These are phyloP conservation scores for Bombyx mandarina DNA, from an alignment of 1,140 invertebrate genomes.

Conservation along the genomic window DNA sequence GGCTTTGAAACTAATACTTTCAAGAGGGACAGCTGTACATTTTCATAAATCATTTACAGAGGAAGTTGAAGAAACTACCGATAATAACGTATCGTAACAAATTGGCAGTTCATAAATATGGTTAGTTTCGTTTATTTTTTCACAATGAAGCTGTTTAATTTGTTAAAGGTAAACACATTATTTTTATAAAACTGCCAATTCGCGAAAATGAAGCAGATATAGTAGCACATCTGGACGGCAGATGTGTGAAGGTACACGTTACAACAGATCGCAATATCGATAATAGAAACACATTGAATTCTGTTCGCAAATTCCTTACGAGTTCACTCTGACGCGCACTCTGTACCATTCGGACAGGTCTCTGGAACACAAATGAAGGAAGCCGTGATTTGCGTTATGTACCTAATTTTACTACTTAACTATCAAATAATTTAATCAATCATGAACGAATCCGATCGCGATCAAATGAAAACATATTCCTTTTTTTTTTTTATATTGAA, in stretches of 20 bases:
- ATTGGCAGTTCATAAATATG: conserved; percentile 48
- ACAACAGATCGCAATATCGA: conserved; percentile 59
- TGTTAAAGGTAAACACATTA: conserved; percentile 9
- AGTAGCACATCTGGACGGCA: conserved; percentile 63
- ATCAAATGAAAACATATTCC: no score
- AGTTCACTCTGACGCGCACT: conserved; percentile 82
- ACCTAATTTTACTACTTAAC: conserved; percentile 12
- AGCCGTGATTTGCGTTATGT: conserved; percentile 55
- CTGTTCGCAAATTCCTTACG: conserved; percentile 74
- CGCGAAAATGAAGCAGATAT: conserved; percentile 52
- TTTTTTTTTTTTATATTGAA: no score
- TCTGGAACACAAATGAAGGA: conserved; percentile 82
- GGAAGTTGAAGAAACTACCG: conserved; percentile 32
- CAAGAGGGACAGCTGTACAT: conserved; percentile 13
- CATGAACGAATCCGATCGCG: conserved; percentile 1
- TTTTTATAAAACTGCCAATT: conserved; percentile 56
- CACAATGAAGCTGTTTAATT: background rate
- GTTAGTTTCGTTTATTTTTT: conserved; percentile 5
- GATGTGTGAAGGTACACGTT: conserved; percentile 63
- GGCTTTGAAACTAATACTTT: conserved; percentile 1
- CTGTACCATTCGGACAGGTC: conserved; percentile 80
- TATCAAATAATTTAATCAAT: background rate
- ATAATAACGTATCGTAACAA: conserved; percentile 33
- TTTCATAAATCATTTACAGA: conserved; percentile 10
- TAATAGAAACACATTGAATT: conserved; percentile 64